Conservation (phyloP, 1,140 invertebrate species). For the Pollicipes pollicipes region DNA sequence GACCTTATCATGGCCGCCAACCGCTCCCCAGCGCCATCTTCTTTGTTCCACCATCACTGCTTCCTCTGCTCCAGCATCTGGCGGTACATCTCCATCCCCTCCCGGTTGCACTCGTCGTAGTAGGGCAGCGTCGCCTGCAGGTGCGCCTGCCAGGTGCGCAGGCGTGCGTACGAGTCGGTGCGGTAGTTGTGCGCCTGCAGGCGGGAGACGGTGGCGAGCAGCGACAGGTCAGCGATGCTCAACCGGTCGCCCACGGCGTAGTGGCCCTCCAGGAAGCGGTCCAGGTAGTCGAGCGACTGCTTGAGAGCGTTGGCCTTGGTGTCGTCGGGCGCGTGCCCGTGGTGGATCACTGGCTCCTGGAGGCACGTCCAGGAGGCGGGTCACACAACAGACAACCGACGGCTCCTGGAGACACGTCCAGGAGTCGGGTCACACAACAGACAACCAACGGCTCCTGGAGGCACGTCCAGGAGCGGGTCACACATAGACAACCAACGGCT, state of each 20-base stretch:
- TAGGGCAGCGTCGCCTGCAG: conserved; percentile 22
- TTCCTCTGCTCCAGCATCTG: background rate
- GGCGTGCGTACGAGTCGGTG: conserved; percentile 20
- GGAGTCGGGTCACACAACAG: too few relatives aligned
- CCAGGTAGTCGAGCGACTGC: conserved; percentile 20
- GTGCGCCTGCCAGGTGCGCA: conserved; percentile 20
- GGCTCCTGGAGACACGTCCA: too few relatives aligned
- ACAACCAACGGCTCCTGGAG: background rate
- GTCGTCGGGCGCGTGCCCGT: conserved; percentile 13
- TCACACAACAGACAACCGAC: too few relatives aligned
- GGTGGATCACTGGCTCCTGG: background rate
- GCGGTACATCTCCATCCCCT: conserved; percentile 17
- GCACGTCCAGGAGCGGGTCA: background rate
- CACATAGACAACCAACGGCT: too few relatives aligned
- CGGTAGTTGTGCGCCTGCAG: conserved; percentile 19
- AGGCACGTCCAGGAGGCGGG: too few relatives aligned
- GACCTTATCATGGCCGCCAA: background rate
- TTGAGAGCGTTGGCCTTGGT: conserved; percentile 21
- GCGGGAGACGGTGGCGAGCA: conserved; percentile 20
- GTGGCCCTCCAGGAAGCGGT: conserved; percentile 17
- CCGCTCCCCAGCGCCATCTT: background rate
- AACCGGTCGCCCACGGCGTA: conserved; percentile 20
- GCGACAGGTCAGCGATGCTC: conserved; percentile 23
- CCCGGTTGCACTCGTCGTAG: conserved; percentile 22
- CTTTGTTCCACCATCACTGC: background rate